Conservation (phyloP, 2,888 invertebrate species). For the Eurois occulta region DNA sequence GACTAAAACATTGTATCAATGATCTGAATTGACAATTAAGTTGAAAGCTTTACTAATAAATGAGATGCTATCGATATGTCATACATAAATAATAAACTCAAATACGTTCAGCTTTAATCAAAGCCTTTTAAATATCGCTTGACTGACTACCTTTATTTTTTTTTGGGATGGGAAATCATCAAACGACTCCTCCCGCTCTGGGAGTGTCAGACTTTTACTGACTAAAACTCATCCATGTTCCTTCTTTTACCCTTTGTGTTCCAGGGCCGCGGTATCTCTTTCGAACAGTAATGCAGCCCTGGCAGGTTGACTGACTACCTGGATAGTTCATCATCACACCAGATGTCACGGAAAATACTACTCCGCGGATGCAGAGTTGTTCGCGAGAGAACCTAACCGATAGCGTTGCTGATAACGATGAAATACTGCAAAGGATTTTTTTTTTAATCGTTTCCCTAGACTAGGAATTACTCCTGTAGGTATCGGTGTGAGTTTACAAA, state of each 20-base stretch:
- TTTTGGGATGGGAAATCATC: no score
- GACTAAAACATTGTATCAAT: not conserved
- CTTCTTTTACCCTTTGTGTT: no score
- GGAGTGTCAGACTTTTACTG: no score
- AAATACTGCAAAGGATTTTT: not conserved
- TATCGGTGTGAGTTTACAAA: no score
- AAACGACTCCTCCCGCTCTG: no score
- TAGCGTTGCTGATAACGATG: not conserved
- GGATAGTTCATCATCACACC: not conserved
- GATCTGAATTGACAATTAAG: constrained; percentile 28
- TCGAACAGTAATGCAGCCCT: no score
- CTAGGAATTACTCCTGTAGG: no score
- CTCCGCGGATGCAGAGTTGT: not conserved
- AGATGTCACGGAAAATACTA: not conserved
- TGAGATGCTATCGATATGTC: not conserved
- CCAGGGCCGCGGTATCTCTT: no score
- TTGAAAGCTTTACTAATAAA: constrained; percentile 24
- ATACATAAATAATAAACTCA: not conserved
- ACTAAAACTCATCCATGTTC: no score
- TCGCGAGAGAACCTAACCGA: not conserved
- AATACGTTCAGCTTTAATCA: constrained; percentile 6
- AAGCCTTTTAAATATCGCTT: not conserved
- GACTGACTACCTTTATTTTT: no score
- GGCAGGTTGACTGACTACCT: no score
- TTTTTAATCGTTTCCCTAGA: no score